phyloP scores from a whole-genome alignment of 2,797 vertebrate species.

The Graptemys geographica region DNA sequence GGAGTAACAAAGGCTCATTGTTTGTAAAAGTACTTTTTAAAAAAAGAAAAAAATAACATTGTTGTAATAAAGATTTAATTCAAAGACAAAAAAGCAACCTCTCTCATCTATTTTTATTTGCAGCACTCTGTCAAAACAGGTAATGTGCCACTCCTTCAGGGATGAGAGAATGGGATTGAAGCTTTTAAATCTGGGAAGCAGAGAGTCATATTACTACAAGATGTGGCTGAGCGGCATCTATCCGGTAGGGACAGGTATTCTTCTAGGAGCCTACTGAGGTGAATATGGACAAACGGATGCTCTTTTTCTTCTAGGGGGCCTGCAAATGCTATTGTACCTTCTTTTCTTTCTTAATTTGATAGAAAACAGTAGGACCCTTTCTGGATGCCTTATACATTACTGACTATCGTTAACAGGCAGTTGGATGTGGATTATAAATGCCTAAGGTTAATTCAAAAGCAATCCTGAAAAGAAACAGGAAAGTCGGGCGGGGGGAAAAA shows the following conservation, averaged over 20 bases:
- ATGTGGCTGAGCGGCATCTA: not conserved
- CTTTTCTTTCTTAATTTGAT: not conserved
- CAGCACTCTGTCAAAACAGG: not conserved
- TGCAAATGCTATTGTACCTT: not conserved
- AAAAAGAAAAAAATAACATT: not conserved
- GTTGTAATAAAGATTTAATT: not conserved
- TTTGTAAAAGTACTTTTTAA: conserved; percentile 12
- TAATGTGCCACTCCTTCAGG: not conserved
- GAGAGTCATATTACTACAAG: not conserved
- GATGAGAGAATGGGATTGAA: not conserved
- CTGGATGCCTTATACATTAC: not conserved
- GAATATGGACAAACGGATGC: not conserved
- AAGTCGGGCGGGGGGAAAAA: not conserved
- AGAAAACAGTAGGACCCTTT: not conserved
- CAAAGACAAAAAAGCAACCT: not conserved
- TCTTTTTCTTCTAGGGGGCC: not conserved
- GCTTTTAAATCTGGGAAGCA: not conserved
- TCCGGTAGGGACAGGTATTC: not conserved
- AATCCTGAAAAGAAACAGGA: conserved; percentile 11
- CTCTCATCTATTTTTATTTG: not conserved
- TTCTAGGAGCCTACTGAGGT: not conserved
- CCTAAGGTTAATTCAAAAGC: conserved; percentile 18
- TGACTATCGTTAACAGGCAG: not conserved
- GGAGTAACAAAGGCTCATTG: not conserved
- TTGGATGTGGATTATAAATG: not conserved